Evolutionary conservation across 2,113 vertebrate genomes (phyloP), one percentile per base, ranked within the genome.

Genomic region (Microcebus jonahi): DNA sequence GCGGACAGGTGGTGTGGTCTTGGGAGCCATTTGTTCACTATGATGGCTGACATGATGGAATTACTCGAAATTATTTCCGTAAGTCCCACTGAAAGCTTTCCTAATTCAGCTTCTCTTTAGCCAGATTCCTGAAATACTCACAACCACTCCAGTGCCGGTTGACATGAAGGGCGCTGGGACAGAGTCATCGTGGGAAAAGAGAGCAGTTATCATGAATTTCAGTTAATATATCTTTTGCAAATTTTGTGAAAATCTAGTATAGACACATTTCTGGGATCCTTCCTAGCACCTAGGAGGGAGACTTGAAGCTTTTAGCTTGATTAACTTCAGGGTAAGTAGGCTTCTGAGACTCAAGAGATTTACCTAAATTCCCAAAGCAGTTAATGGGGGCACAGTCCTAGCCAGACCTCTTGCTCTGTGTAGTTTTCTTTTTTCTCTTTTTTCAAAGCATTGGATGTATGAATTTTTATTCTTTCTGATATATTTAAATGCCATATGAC

Each of bases 161-260:
- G 39, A 57, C 5, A 7, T 1, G 15, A 68, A 25, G 8, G 53
- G 39, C 45, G 2, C 8, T 75, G 23, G 67, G 71, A 70, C 39
- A 82, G 27, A 86, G 39, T 92, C 50, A 76, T 3, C 50, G n/a
- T 29, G n/a, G 20, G 53, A 31, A 83, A 83, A 77, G 53, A 86
- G 1, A 45, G n/a, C 48, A 68, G 18, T 93, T 93, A 73, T 17
- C 36, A 93, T 18, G 13, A 48, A 55, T 86, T 96, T 39, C 13
- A 76, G 45, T 88, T 77, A 82, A 68, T 75, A 76, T 86, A 39
- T 12, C 1, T 15, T 81, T 90, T 77, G 50, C 18, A 92, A 86
- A 76, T 89, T 86, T 70, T 95, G 36, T 76, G 39, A 63, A 96
- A 79, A 71, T 82, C 13, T 53, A 81, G n/a, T 77, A 6, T 67